Conservation (phyloP, 2,797 vertebrate species). For the Epinephelus malabaricus region DNA sequence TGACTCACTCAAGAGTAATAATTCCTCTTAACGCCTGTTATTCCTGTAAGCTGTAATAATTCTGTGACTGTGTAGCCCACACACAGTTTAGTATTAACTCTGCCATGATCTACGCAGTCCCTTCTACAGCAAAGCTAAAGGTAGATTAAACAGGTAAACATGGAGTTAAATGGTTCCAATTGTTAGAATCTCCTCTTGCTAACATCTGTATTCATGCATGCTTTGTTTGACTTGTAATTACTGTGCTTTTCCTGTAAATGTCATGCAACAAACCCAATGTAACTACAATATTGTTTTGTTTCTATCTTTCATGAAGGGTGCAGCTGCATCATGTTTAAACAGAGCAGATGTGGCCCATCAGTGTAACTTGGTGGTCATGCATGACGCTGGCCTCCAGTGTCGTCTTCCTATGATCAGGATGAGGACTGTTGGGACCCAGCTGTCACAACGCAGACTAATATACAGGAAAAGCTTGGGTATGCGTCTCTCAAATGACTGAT, state of each 20-base stretch:
- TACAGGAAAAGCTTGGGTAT: slow-evolving; percentile 24
- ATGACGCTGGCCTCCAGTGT: slow-evolving; percentile 10
- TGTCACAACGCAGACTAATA: slow-evolving; percentile 7
- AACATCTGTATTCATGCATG: neutral
- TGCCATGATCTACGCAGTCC: too few relatives aligned
- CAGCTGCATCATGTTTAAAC: slow-evolving; percentile 3
- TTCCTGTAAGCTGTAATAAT: too few relatives aligned
- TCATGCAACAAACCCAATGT: neutral
- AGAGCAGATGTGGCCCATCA: slow-evolving; percentile 25
- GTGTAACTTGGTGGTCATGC: neutral
- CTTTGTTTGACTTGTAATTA: neutral
- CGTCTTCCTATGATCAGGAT: neutral
- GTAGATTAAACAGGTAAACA: too few relatives aligned
- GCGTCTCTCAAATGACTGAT: slow-evolving; percentile 11
- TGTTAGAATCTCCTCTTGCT: neutral
- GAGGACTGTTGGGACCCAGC: slow-evolving; percentile 27
- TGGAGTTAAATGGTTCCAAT: neutral
- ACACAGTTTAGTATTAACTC: too few relatives aligned
- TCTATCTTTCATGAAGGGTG: slow-evolving; percentile 12
- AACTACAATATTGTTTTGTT: neutral
- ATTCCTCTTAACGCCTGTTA: too few relatives aligned
- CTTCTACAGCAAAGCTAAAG: too few relatives aligned
- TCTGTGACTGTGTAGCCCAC: too few relatives aligned
- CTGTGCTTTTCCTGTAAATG: neutral
- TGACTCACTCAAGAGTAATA: too few relatives aligned